Evolutionary conservation across 2,113 vertebrate genomes (phyloP), one percentile per base, ranked within the genome.

Genomic region (Otolemur garnettii): DNA sequence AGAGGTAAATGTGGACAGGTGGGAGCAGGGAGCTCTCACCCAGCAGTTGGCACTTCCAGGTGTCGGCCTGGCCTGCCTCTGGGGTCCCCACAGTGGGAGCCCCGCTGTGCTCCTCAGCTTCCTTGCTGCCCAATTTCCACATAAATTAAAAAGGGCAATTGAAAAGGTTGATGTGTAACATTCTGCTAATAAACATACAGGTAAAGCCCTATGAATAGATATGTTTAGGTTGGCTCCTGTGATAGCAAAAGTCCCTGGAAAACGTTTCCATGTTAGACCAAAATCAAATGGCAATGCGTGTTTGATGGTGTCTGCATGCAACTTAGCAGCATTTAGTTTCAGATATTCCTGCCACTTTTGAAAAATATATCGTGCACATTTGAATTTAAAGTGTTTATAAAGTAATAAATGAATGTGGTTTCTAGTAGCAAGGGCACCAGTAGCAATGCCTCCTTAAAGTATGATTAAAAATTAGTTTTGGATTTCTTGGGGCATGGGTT

Each of bases 361-460:
- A 93, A 93, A 97, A 64, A 26, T n/a, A 64, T 72, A 85, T 81
- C 55, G 35, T 68, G 78, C 77, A 77, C 30, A 62, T 82, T 90
- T 55, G 38, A 93, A 95, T 91, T 74, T 42, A 62, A 95, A 88
- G 22, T 87, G 19, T 60, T 88, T 94, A 17, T 33, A 85, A 90
- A 81, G 72, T 77, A 77, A 91, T 38, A 72, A 79, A 66, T 28
- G 50, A 79, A 66, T 28, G 55, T 59, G 14, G 21, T n/a, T 82
- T 87, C 55, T 62, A 68, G 60, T 26, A 72, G 78, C 66, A 53
- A 66, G 77, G 28, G 45, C 24, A 11, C 30, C 24, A 72, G 9
- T 17, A 72, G 9, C 71, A 77, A 81, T 68, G 26, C 24, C 53
- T 94, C 90, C 33, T 81, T 28, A 69, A 64, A 45, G 33, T 1